Base-by-base conservation (phyloP, 2,113 vertebrate genomes). In the Prinia subflava region DNA sequence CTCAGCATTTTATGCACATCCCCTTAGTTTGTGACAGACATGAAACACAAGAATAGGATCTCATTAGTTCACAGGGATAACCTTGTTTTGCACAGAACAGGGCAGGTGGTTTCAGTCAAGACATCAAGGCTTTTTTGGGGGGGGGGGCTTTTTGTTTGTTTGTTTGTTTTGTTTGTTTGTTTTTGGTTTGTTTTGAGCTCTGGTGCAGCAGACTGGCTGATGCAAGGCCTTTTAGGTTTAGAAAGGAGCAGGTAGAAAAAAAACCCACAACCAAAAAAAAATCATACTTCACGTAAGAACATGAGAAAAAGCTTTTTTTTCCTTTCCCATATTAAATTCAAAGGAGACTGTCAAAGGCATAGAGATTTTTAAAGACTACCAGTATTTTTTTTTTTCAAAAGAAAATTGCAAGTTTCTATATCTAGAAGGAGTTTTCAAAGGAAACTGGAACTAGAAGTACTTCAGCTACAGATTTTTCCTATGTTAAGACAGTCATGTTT, bases 251-350 rank as follows among this genome's bases (percentile, higher is more conserved):
- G 10, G 6, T 37, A 68, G 10, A 6, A 10, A 46, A 6, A 3
- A 3, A 44, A 13, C 0, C 4, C 2, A 42, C 14, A 42, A 42
- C 2, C 1, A 17, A 49, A 37, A 50, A 44, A 39, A n/a, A 11
- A 20, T n/a, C n/a, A 55, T 37, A 41, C 9, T 82, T 85, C 19
- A 56, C 37, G 35, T 68, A 5, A 79, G 31, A 91, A 65, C 11
- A 47, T 3, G 13, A 74, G 15, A 49, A 84, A 87, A 87, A 42
- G 1, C 2, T 14, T 49, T 21, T 49, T 21, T 65, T 75, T 39
- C 33, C 10, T 60, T 86, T 80, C 63, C 62, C 33, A 3, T 69
- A 49, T 15, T 65, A 23, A 53, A 7, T 83, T 83, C 37, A 89
- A 46, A 60, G 37, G 49, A 68, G 8, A n/a, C 33, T 0, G 2